Base-by-base conservation (phyloP, 2,888 invertebrate genomes). In the Lepidocyrtinus sp. region DNA sequence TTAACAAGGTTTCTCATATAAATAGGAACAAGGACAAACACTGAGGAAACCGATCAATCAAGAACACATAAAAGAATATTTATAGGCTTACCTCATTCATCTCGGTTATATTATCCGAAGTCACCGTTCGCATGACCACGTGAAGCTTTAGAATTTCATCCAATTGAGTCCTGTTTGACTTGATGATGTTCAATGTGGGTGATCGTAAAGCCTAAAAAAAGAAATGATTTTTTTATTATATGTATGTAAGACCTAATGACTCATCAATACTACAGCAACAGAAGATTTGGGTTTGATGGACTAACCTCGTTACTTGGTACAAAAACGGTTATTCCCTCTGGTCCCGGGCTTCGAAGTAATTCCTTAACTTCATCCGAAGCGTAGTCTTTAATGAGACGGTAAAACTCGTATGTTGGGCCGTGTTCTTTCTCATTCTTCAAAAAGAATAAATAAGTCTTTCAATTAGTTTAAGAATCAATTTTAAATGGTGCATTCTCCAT, bases 341-440 rank as follows among this genome's bases (percentile, higher is more conserved):
- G 12, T 55, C 80, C 82, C 15, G 84, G 84, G n/a, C 92, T 91
- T 78, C 91, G 89, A 75, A 91, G 93, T 36, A 96, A 92, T 84
- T 92, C 93, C 82, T 91, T 91, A 88, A 94, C 91, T 87, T 95
- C 94, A 84, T 93, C 93, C 75, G 92, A 92, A 3, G 94, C 95
- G 68, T 87, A 85, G 87, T 95, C 93, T 89, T 93, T 91, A 82
- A 96, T 94, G 72, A 93, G 93, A 88, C 94, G 93, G 88, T 94
- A 94, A 89, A 96, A 96, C 88, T 94, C 93, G 89, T 92, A 93
- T 81, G 96, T 90, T 63, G 95, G 94, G 22, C 93, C 93, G 86
- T 93, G 92, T 87, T 93, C 92, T 88, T 93, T 92, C 84, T 93
- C 81, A 67, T 78, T 92, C 93, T 93, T 88, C 71, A 90, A 84